Percentiles rank a stretch among this genome's conserved stretches.
Evolutionary conservation across 2,888 invertebrate species (phyloP).

Genomic region (Lordiphosa fenestrarum): DNA sequence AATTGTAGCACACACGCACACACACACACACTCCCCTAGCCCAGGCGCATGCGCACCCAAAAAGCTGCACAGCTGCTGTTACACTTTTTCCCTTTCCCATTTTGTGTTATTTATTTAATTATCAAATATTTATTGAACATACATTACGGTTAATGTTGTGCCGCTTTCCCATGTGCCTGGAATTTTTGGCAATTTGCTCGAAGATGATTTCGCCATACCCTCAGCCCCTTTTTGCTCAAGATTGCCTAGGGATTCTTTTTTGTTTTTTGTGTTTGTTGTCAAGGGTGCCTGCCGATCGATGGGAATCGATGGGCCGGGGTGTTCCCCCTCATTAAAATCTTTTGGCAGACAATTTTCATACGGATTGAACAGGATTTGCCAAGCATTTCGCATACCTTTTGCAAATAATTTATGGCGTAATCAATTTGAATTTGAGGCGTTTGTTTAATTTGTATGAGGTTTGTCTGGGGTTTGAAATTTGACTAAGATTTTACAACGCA

Average conservation of each 20-base stretch:
- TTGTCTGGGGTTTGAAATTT: slow-evolving; percentile 46
- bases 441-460: slow-evolving; percentile 45
- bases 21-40: slow-evolving; percentile 30
- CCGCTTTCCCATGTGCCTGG: slow-evolving; percentile 53
- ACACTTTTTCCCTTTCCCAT: slow-evolving; percentile 23
- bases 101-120: slow-evolving; percentile 66
- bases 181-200: slow-evolving; percentile 69
- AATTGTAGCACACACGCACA: slow-evolving; percentile 59
- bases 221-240: slow-evolving; percentile 17
- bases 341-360: slow-evolving; percentile 51
- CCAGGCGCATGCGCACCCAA: slow-evolving; percentile 19
- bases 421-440: slow-evolving; percentile 57
- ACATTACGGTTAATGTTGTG: slow-evolving; percentile 66
- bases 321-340: slow-evolving; percentile 46
- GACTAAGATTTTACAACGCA: slow-evolving; percentile 40
- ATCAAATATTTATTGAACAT: slow-evolving; percentile 76
- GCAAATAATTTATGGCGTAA: slow-evolving; percentile 69
- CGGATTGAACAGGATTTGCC: slow-evolving; percentile 40
- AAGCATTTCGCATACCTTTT: slow-evolving; percentile 46
- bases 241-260: slow-evolving; percentile 3
- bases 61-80: slow-evolving; percentile 67
- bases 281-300: slow-evolving; percentile 71
- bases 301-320: slow-evolving; percentile 18
- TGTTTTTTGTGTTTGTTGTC: slow-evolving; percentile 26
- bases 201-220: slow-evolving; percentile 52